Percentiles rank a stretch among this genome's conserved stretches.
phyloP scores from a whole-genome alignment of 1,140 invertebrate species.

The Manduca sexta region DNA sequence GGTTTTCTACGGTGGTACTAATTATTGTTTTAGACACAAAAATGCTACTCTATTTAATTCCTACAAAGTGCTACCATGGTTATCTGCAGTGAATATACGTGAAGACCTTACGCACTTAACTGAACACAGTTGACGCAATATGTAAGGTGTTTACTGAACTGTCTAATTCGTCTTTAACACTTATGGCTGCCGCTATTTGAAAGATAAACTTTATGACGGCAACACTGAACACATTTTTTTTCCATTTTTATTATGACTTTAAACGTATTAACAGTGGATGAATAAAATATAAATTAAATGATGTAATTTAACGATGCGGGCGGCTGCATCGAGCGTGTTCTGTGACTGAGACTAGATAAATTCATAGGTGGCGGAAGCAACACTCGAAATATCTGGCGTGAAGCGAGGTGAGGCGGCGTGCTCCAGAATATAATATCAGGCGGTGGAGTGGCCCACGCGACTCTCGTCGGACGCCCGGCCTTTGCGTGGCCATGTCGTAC shows the following conservation, averaged over 20 bases:
- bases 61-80: no score
- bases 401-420: constrained; percentile 57
- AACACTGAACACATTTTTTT: no score
- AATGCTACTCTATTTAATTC: no score
- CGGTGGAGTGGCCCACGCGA: constrained; percentile 54
- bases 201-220: no score
- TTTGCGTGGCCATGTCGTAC: constrained; percentile 21
- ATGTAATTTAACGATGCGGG: constrained; percentile 43
- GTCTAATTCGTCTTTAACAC: no score
- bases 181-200: no score
- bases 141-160: no score
- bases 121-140: constrained; percentile 3
- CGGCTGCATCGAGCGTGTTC: constrained; percentile 54
- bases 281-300: constrained; percentile 5
- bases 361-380: constrained; percentile 62
- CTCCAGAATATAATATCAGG: constrained; percentile 71
- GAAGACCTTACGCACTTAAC: constrained; percentile 9
- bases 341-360: constrained; percentile 66
- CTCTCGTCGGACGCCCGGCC: constrained; percentile 32
- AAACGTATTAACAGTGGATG: not conserved
- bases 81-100: no score
- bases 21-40: no score
- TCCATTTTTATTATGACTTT: not conserved
- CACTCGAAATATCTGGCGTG: constrained; percentile 67
- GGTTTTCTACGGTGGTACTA: no score